These are phyloP conservation scores for Apantesis nais DNA, from an alignment of 2,888 invertebrate species.

Conservation along the genomic window DNA sequence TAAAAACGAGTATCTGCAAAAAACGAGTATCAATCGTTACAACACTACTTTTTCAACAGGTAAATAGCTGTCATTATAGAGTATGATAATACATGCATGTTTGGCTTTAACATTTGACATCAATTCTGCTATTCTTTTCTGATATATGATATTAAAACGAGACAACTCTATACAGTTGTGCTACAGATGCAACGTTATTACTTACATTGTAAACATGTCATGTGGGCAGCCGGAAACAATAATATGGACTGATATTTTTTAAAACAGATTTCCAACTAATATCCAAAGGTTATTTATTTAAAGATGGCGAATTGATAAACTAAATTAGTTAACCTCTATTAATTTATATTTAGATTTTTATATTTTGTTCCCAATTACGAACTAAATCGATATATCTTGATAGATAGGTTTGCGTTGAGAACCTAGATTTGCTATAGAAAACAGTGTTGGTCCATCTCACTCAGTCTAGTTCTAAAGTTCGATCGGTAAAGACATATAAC, in stretches of 20 bases:
- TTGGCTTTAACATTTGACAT: not conserved
- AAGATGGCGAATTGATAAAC: not conserved
- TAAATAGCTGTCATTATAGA: not conserved
- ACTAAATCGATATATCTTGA: not conserved
- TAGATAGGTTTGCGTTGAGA: not conserved
- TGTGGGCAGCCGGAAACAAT: not conserved
- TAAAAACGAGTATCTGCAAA: no score
- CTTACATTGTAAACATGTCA: conserved; percentile 5
- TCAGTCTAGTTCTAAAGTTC: not conserved
- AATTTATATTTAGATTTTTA: not conserved
- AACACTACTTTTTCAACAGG: conserved; percentile 10
- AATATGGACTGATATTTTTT: not conserved
- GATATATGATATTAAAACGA: not conserved
- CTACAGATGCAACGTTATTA: not conserved
- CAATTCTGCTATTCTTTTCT: not conserved
- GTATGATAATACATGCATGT: not conserved
- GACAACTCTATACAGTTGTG: not conserved
- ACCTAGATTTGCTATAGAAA: conserved; percentile 4
- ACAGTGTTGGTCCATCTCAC: conserved; percentile 5
- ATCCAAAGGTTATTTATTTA: conserved; percentile 14
- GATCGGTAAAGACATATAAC: not conserved
- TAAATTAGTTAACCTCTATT: not conserved
- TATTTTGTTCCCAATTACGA: not conserved
- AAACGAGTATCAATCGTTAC: not conserved
- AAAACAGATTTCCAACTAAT: not conserved